Evolutionary conservation across 2,113 vertebrate genomes (phyloP).

Genomic region (Rhadina sibilatrix): DNA sequence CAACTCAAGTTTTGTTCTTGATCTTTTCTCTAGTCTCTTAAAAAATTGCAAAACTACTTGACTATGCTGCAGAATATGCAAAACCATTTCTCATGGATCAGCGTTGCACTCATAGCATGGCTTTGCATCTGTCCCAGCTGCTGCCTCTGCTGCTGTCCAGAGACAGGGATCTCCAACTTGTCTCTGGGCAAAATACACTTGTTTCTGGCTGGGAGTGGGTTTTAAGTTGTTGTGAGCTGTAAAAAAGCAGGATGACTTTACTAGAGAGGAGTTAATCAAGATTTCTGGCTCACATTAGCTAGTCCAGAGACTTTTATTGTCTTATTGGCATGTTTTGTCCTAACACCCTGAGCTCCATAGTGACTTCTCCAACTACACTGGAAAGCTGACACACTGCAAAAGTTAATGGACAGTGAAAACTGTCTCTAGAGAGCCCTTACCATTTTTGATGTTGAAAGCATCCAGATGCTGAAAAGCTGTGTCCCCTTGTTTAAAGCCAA

Average conservation of each 20-base stretch:
- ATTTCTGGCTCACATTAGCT: neutral
- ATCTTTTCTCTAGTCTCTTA: neutral
- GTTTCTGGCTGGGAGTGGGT: neutral
- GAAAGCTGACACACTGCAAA: neutral
- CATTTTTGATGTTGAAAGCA: neutral
- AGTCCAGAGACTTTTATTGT: neutral
- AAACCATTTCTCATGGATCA: neutral
- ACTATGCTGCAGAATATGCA: neutral
- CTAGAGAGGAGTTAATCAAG: neutral
- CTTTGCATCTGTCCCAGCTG: neutral
- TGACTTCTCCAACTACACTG: neutral
- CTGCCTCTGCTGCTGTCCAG: neutral
- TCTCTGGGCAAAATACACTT: neutral
- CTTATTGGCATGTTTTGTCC: neutral
- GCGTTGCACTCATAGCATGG: neutral
- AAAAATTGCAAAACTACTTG: neutral
- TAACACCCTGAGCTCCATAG: neutral
- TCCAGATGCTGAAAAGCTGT: neutral
- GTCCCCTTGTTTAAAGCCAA: neutral
- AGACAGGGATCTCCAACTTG: accelerated
- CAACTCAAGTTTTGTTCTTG: neutral
- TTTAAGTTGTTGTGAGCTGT: neutral
- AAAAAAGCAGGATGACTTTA: neutral
- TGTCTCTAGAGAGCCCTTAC: neutral
- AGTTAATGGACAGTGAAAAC: conserved; percentile 25